Base-by-base conservation (phyloP, 2,888 invertebrate genomes). In the Acanthosoma haemorrhoidale region DNA sequence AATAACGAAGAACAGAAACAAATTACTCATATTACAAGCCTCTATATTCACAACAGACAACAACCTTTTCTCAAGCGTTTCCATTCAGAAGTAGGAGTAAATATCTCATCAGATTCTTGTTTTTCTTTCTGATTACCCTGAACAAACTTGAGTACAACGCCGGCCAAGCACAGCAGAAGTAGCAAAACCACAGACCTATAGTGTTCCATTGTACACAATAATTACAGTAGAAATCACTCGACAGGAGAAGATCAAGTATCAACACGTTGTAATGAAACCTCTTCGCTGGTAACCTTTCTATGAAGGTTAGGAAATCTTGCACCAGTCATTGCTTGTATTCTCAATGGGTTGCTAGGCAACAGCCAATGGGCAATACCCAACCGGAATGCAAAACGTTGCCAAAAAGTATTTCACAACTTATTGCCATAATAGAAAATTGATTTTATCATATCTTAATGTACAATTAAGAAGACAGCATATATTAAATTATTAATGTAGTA, bases 11-110 rank as follows among this genome's bases (percentile, higher is more conserved):
- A n/a, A n/a, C n/a, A n/a, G n/a, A n/a, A n/a, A n/a, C n/a, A n/a
- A n/a, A n/a, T n/a, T n/a, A n/a, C n/a, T n/a, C n/a, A n/a, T n/a
- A n/a, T n/a, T n/a, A n/a, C n/a, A n/a, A n/a, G n/a, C n/a, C n/a
- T n/a, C n/a, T n/a, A n/a, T n/a, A n/a, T n/a, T n/a, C n/a, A n/a
- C n/a, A n/a, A n/a, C n/a, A n/a, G n/a, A n/a, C n/a, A n/a, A n/a
- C 6, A 18, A 73, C 73, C 73, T 70, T 70, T 73, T 36, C 63
- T 69, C 31, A 73, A 43, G 18, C 71, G 73, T 41, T 73, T 70
- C 73, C 73, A 73, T 41, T 73, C 73, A 31, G 43, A 63, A 4
- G 73, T 73, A 1, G 72, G 70, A 31, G 70, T 41, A 34, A 73
- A 73, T 18, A 68, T 70, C 6, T 69, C 64, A 15, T 70, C 68